Conservation (phyloP, 2,113 vertebrate genomes). For the Pitta sordida region DNA sequence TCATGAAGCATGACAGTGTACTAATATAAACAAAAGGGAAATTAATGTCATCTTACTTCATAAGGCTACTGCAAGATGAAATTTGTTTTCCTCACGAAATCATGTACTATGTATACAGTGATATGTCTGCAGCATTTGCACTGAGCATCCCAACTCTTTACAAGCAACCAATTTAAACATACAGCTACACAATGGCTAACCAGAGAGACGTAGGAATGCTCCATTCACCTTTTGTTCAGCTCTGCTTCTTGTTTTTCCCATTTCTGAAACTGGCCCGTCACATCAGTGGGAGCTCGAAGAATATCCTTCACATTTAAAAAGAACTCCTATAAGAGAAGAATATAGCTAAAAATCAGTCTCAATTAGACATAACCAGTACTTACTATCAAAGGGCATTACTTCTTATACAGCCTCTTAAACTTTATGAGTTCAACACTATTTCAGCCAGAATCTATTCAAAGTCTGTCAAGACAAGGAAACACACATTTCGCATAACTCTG, state of each 20-base stretch:
- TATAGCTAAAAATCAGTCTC: background rate
- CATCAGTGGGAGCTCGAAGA: constrained; percentile 80
- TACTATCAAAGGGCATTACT: background rate
- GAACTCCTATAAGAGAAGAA: constrained; percentile 82
- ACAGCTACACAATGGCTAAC: background rate
- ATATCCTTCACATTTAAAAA: constrained; percentile 96
- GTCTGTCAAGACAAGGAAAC: background rate
- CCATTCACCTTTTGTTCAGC: constrained; percentile 82
- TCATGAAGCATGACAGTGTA: background rate
- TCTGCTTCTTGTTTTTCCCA: constrained; percentile 86
- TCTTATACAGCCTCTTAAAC: background rate
- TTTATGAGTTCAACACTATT: background rate
- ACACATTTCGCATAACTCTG: background rate
- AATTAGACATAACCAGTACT: background rate
- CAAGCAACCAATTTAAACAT: background rate
- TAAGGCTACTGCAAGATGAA: background rate
- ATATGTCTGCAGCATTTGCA: no score
- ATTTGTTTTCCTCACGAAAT: no score
- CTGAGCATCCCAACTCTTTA: no score
- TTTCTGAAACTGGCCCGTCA: constrained; percentile 87
- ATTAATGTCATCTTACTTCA: background rate
- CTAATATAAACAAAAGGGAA: background rate
- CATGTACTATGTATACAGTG: no score
- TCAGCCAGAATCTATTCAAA: background rate
- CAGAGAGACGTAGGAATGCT: background rate